Base-by-base conservation (phyloP, 2,797 vertebrate species). In the Uromys caudimaculatus region DNA sequence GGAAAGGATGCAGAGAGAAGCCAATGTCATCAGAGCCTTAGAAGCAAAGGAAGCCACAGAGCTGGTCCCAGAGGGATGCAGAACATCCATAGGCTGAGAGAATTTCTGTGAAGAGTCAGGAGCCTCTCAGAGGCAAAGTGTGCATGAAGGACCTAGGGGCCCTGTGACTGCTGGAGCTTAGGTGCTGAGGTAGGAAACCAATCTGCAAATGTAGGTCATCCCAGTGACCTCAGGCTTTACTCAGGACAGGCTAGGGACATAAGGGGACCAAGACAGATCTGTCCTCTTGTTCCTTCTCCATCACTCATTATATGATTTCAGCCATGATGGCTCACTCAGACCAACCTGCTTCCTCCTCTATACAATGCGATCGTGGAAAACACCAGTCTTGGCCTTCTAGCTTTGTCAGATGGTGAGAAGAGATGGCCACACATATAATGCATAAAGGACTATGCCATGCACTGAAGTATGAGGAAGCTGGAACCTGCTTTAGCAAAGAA, bases 371-470 rank as follows among this genome's bases (percentile, higher is more conserved):
- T 6, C 69, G 41, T 21, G 16, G 3, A 1, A 60, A 73, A 35
- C 1, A 17, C 19, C 19, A 11, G 0, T n/a, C 83, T 79, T 84
- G 84, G n/a, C 14, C 76, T 50, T 35, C 64, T 54, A 56, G 60
- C 16, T 17, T 47, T 32, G 0, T 6, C 11, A 0, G 21, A 95
- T 75, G 56, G 16, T 67, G 32, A 38, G 6, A 35, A 82, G 27
- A 62, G 3, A 71, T 52, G 47, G 58, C 9, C 0, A 38, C 0
- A 1, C 29, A 7, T 0, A 1, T 0, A 21, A 32, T 47, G 7
- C 1, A 0, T 27, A 56, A 44, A 38, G 44, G 29, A 3, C 1
- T 4, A 50, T 1, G 2, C 17, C 6, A 16, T 41, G 6, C 52
- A 19, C 11, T 56, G 83, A 6, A 0, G n/a, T 11, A 41, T 2